These are phyloP conservation scores for Polydesmus complanatus DNA, from an alignment of 2,888 invertebrate genomes.

Conservation along the genomic window DNA sequence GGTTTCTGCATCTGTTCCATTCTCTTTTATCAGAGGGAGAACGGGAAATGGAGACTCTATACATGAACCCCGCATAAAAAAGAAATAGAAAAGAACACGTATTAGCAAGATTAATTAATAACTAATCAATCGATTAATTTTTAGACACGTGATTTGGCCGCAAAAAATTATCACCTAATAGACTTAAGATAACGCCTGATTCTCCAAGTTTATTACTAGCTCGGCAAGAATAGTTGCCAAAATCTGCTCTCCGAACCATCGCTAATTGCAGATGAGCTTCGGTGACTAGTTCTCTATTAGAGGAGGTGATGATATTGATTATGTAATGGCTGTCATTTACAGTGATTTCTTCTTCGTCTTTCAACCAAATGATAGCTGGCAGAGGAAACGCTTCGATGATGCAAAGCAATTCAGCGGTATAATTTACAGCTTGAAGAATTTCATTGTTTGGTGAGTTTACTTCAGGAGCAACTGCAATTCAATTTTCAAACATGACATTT, in stretches of 20 bases:
- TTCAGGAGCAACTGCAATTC: slow-evolving; percentile 7
- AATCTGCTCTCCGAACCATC: slow-evolving; percentile 8
- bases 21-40: slow-evolving; percentile 3
- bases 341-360: slow-evolving; percentile 16
- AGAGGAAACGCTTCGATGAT: slow-evolving; percentile 18
- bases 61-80: too few species aligned
- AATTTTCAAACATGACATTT: neutral
- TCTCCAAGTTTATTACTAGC: slow-evolving; percentile 19
- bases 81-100: neutral
- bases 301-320: neutral
- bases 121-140: too few species aligned
- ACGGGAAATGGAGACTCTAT: slow-evolving; percentile 17
- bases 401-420: slow-evolving; percentile 18
- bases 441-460: neutral
- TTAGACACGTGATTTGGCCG: neutral
- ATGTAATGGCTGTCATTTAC: slow-evolving; percentile 14
- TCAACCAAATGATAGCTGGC: slow-evolving; percentile 19
- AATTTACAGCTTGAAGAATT: slow-evolving; percentile 14
- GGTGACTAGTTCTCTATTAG: slow-evolving; percentile 1
- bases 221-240: slow-evolving; percentile 20
- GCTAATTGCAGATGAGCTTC: slow-evolving; percentile 6
- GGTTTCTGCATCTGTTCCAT: neutral
- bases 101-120: too few species aligned
- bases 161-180: slow-evolving; percentile 12
- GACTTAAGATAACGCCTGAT: slow-evolving; percentile 11